These are phyloP conservation scores for Scalopus aquaticus DNA, from an alignment of 2,113 vertebrate species.

Conservation along the genomic window DNA sequence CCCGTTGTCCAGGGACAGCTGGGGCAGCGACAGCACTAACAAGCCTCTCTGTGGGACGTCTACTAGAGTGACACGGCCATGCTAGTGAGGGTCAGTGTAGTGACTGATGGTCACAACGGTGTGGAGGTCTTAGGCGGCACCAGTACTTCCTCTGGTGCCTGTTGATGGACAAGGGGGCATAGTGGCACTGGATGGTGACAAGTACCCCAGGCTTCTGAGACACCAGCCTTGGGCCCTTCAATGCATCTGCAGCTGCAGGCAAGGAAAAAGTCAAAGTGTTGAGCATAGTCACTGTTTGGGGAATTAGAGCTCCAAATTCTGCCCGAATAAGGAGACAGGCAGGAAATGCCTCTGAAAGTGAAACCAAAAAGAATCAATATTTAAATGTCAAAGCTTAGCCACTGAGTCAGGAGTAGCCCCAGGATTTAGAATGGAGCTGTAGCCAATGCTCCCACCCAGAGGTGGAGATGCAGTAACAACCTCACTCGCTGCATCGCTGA, in stretches of 20 bases:
- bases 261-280: neutral
- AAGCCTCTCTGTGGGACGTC: constrained; percentile 62
- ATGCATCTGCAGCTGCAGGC: neutral
- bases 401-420: no score
- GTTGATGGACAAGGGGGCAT: constrained; percentile 73
- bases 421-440: neutral
- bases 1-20: constrained; percentile 48
- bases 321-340: neutral
- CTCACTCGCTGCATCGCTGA: neutral
- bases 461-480: neutral
- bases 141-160: constrained; percentile 83
- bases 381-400: neutral
- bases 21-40: constrained; percentile 74
- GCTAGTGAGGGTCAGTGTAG: neutral
- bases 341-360: neutral
- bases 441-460: neutral
- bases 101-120: constrained; percentile 79
- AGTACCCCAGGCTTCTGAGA: constrained; percentile 68
- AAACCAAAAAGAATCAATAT: neutral
- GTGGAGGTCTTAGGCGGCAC: constrained; percentile 62
- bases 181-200: constrained; percentile 82
- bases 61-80: constrained; percentile 60
- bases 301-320: neutral
- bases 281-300: fast-evolving
- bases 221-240: constrained; percentile 75